These are phyloP conservation scores for Ooceraea biroi DNA, from an alignment of 1,140 invertebrate genomes.

Conservation along the genomic window DNA sequence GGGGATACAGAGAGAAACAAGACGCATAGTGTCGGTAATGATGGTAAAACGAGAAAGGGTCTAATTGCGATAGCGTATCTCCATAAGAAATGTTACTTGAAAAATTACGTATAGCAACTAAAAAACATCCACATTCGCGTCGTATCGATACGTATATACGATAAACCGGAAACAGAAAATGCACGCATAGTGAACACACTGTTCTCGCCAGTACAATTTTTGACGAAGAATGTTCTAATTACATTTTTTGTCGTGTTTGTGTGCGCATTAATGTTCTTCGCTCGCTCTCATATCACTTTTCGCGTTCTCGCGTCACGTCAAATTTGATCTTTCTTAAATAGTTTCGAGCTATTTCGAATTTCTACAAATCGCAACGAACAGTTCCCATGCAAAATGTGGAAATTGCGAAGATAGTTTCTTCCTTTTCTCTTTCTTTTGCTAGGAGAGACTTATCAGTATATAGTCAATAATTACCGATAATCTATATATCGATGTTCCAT, in stretches of 20 bases:
- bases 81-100: conserved; percentile 11
- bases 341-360: conserved; percentile 23
- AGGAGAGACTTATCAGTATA: conserved; percentile 20
- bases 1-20: conserved; percentile 78
- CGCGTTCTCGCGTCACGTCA: not conserved
- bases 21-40: conserved; percentile 63
- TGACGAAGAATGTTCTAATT: not conserved
- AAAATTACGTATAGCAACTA: conserved; percentile 39
- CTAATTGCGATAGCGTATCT: conserved; percentile 21
- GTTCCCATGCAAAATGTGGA: conserved; percentile 17
- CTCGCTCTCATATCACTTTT: not conserved
- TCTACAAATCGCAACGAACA: conserved; percentile 9
- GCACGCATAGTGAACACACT: conserved; percentile 8
- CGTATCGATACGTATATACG: not conserved
- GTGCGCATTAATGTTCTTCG: conserved; percentile 17
- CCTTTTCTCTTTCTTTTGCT: not conserved
- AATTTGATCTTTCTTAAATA: conserved; percentile 19
- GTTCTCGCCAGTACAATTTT: conserved; percentile 14
- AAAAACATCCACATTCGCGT: conserved; percentile 35
- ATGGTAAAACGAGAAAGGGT: conserved; percentile 1
- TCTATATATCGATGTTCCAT: conserved; percentile 35
- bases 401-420: conserved; percentile 26
- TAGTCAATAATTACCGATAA: conserved; percentile 27
- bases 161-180: conserved; percentile 30
- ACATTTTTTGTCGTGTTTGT: conserved; percentile 29